Base-by-base conservation (phyloP, 1,140 invertebrate species). In the Zaprionus capensis region DNA sequence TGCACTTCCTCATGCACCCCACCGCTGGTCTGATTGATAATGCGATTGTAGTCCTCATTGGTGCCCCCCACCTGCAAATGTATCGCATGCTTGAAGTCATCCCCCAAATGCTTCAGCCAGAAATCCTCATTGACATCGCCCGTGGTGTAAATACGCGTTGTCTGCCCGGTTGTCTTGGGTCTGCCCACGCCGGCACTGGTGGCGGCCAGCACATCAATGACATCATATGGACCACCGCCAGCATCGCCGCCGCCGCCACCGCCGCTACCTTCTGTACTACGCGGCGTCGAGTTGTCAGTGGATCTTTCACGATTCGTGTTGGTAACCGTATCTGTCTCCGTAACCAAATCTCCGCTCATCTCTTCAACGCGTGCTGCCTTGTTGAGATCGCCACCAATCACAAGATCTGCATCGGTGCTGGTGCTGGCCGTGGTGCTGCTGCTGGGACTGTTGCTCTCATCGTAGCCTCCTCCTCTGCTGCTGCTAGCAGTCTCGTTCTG, bases 81-180 rank as follows among this genome's bases (percentile, higher is more conserved):
- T 2, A 92, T 92, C 26, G 91, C 91, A 63, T 92, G 80, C 66
- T 78, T 91, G 66, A 87, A 92, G 34, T 92, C 91, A 2, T 92
- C 91, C 17, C 91, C 91, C 36, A 92, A 44, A 28, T 92, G 86
- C 64, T 91, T 91, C 2, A 91, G 44, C 91, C 91, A 92, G 53
- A 92, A 92, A 6, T 49, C 81, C 2, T 92, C 91, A 28, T 91
- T 84, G 44, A 91, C 91, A 2, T 84, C 82, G 59, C 81, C 91
- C 15, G 79, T 81, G 51, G 91, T 92, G 26, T 77, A 84, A 57
- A 91, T 91, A 11, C 91, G 78, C 2, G 91, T 87, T 38, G 91
- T 92, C 34, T 82, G 85, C 7, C 91, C 91, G 15, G 36, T 34
- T 34, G 31, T 91, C 17, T 82, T 90, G 2, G 72, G 20, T n/a